A percentile compares a stretch with the other conserved stretches of the same genome.
Conservation (phyloP, 2,797 vertebrate genomes). For the Myiotriccus ornatus region DNA sequence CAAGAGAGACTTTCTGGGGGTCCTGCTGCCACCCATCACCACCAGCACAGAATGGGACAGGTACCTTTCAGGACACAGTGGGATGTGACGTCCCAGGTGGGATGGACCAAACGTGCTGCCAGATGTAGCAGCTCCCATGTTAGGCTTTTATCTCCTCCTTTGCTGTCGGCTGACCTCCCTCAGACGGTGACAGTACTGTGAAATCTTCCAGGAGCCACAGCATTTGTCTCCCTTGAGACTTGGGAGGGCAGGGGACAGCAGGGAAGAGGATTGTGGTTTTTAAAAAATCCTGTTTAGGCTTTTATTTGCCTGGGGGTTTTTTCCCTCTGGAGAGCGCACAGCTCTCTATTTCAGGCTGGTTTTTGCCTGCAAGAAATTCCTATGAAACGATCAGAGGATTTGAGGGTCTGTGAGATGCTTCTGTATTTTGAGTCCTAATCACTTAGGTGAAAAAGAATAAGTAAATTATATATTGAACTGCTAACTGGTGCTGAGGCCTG, state of each 20-base stretch:
- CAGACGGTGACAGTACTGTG: background rate
- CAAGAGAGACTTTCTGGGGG: background rate
- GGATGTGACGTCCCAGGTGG: accelerated
- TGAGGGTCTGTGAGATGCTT: constrained; percentile 56
- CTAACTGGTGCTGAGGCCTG: constrained; percentile 83
- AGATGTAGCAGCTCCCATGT: background rate
- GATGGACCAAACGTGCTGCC: background rate
- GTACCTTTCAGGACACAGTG: background rate
- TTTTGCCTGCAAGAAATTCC: constrained; percentile 18
- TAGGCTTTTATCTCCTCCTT: background rate
- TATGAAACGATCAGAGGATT: background rate
- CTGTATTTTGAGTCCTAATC: constrained; percentile 71
- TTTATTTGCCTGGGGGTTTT: background rate
- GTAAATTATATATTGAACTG: constrained; percentile 83
- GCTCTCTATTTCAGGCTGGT: background rate
- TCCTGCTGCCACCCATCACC: background rate
- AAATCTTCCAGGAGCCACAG: background rate
- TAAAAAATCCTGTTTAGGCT: background rate
- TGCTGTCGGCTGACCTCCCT: background rate
- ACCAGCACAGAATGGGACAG: accelerated
- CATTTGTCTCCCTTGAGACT: background rate
- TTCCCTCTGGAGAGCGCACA: background rate
- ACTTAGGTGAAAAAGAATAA: constrained; percentile 76
- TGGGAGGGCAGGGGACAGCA: background rate
- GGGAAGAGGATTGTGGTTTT: background rate